phyloP scores from a whole-genome alignment of 2,113 vertebrate genomes.

The Sceloporus tristichus region DNA sequence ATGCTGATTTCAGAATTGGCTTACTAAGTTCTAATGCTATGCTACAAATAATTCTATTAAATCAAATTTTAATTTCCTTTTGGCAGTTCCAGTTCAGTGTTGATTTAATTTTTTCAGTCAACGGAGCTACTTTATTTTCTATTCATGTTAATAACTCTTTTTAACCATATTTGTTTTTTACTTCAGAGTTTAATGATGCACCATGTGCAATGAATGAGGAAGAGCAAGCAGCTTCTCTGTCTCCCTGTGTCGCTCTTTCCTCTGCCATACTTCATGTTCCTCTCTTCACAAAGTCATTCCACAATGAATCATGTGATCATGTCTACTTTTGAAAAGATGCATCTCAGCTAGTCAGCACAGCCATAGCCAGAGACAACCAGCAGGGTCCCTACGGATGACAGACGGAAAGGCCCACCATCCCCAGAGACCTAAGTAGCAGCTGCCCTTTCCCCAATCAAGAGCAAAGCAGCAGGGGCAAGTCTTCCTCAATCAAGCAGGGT shows the following conservation, averaged over 20 bases:
- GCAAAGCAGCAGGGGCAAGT: slow-evolving; percentile 21
- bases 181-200: neutral
- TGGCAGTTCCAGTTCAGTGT: neutral
- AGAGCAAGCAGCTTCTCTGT: neutral
- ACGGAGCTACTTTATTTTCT: neutral
- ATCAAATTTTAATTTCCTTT: slow-evolving; percentile 17
- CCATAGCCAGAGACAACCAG: slow-evolving; percentile 11
- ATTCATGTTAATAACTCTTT: slow-evolving; percentile 13
- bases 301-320: neutral
- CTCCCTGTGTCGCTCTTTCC: neutral
- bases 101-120: neutral
- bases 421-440: slow-evolving; percentile 13
- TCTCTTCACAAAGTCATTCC: neutral
- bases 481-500: slow-evolving; percentile 30
- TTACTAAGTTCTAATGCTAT: neutral
- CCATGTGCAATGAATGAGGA: neutral
- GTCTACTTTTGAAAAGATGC: slow-evolving; percentile 26
- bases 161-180: slow-evolving; percentile 3
- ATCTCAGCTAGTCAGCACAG: slow-evolving; percentile 24
- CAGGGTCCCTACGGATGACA: neutral
- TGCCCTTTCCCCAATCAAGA: slow-evolving; percentile 32
- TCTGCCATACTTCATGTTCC: neutral
- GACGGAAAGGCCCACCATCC: slow-evolving; percentile 20
- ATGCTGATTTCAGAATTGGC: slow-evolving; percentile 6
- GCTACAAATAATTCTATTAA: neutral